Evolutionary conservation across 1,140 invertebrate species (phyloP), one percentile per base, ranked within the genome.

Genomic region (Dreissena rostriformis): DNA sequence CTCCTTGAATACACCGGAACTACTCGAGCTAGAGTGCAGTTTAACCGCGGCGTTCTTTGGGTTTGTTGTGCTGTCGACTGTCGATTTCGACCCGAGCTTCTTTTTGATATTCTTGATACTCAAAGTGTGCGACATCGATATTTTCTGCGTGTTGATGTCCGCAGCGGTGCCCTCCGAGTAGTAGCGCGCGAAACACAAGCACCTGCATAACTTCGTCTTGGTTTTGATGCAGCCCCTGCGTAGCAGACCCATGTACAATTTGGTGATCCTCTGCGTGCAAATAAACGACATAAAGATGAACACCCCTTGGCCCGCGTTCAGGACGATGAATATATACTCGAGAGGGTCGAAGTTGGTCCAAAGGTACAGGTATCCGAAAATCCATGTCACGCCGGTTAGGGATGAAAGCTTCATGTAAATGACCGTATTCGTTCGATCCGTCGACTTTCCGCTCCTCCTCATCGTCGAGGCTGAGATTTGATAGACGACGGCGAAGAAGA

Each of bases 201-300:
- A 80, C 19, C 22, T 6, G 61, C 79, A 82, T 4, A 22, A 39
- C 29, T 65, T 29, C 8, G 61, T 57, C 6, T 52, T 14, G 22
- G 49, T 22, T 0, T 29, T 49, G 19, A 65, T 11, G 52, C 67
- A 71, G 24, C 55, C 19, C 24, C 75, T 74, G 22, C 80, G 29
- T 19, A 75, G 28, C 19, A 82, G 22, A 39, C 63, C 68, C 22
- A 61, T 51, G 75, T 82, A 90, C 55, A 86, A 49, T 55, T 68
- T 72, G 17, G 81, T 15, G 24, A 88, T 85, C 8, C 87, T 78
- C 28, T 80, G 63, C 66, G 86, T 95, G 85, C 94, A 95, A 12
- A 95, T 94, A 91, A 95, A 95, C 0, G 95, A 95, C 0, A 95
- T 82, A 85, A 95, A 95, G 52, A 95, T 95, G 88, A 95, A 95